Base-by-base conservation (phyloP, 2,888 invertebrate genomes). In the Monopis laevigella region DNA sequence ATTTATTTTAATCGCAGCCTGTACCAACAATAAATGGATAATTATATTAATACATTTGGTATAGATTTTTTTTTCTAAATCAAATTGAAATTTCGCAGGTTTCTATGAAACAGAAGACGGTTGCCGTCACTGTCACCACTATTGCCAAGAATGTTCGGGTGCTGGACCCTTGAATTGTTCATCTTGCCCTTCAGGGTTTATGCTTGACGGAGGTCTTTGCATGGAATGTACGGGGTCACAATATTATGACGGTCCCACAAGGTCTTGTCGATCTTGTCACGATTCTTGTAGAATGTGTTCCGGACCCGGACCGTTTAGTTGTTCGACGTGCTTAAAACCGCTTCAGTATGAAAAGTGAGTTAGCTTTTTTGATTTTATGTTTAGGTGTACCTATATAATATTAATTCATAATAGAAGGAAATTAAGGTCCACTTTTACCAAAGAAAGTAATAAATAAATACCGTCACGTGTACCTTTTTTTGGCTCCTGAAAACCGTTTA, bases 111-210 rank as follows among this genome's bases (percentile, higher is more conserved):
- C 88, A 3, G 84, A 86, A 48, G 90, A 86, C 53, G 92, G 91
- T 6, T 95, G 95, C 59, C 89, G 90, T 49, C 92, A 90, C 65
- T 95, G 95, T 71, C 93, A 93, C 75, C 90, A 92, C 65, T 91
- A 90, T 58, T 95, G 95, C 67, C 87, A 88, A 49, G 92, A 92
- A 52, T 95, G 95, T 65, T 88, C 88, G 62, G 94, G 88, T 47
- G 88, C 89, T 40, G 90, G 90, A 0, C 90, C 90, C 0, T 70
- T 89, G 39, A 86, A 87, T 54, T 90, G 90, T 64, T 88, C 86
- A 29, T 86, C 89, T 1, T 90, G 90, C 49, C 88, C 88, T 0
- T 73, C 85, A 0, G 87, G 86, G 51, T 88, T 86, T 55, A 88
- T 88, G 87, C 65, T 89, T 7, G 88, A 89, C 49, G 87, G 88